Conservation (phyloP, 2,888 invertebrate species). For the Nephrotoma guestfalica region DNA sequence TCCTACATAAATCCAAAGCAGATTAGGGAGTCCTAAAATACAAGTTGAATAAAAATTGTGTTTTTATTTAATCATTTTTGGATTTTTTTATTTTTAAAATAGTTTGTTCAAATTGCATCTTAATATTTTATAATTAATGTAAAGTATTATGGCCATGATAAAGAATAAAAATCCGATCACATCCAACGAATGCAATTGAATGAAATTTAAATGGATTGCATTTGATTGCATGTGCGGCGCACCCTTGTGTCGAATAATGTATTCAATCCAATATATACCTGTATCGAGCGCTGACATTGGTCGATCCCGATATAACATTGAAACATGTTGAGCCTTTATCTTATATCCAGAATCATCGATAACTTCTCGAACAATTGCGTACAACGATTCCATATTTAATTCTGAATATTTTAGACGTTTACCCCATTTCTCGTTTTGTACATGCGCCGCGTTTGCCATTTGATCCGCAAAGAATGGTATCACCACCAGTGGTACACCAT, state of each 20-base stretch:
- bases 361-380: not conserved
- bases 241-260: not conserved
- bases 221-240: not conserved
- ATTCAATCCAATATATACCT: not conserved
- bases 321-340: not conserved
- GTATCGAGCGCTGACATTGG: not conserved
- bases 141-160: constrained; percentile 15
- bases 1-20: not conserved
- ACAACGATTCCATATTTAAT: not conserved
- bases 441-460: not conserved
- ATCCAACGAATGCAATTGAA: not conserved
- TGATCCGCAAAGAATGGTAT: not conserved
- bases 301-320: not conserved
- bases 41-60: too few relatives aligned
- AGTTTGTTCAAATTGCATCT: not conserved
- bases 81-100: not conserved
- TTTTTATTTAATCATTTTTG: not conserved
- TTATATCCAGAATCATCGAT: not conserved
- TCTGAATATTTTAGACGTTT: not conserved
- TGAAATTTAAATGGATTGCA: not conserved
- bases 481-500: not conserved
- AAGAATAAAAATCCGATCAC: not conserved
- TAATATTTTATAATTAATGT: not conserved
- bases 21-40: not conserved
- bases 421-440: not conserved